Conservation (phyloP, 2,113 vertebrate genomes). For the Orthonyx spaldingii region DNA sequence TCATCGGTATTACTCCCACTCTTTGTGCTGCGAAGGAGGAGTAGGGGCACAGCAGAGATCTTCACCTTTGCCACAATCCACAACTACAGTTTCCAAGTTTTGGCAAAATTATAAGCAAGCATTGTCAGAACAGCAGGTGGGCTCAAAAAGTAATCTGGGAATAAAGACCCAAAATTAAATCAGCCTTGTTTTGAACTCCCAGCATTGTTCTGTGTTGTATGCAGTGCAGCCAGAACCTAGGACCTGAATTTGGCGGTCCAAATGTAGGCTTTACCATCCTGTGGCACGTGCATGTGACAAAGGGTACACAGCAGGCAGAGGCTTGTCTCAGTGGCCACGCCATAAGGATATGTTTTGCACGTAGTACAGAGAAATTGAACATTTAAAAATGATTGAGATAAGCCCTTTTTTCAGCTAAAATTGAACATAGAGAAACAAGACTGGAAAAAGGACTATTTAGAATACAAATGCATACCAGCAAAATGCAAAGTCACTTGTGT, state of each 20-base stretch:
- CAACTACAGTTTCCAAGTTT: background rate
- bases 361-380: background rate
- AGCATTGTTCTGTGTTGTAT: background rate
- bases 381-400: background rate
- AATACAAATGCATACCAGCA: background rate
- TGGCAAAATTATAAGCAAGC: background rate
- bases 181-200: background rate
- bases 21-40: background rate
- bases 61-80: background rate
- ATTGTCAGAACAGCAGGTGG: background rate
- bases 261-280: background rate
- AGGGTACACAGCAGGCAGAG: background rate
- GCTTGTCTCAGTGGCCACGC: background rate
- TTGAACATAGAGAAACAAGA: background rate
- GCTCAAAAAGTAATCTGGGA: background rate
- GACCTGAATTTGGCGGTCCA: background rate
- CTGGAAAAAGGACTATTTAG: background rate
- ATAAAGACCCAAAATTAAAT: background rate
- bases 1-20: slow-evolving; percentile 18
- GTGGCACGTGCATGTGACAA: background rate
- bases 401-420: background rate
- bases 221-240: background rate
- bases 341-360: background rate
- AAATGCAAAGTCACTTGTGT: background rate
- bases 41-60: background rate